phyloP scores from a whole-genome alignment of 2,888 invertebrate species.

The Apotomis capreana region DNA sequence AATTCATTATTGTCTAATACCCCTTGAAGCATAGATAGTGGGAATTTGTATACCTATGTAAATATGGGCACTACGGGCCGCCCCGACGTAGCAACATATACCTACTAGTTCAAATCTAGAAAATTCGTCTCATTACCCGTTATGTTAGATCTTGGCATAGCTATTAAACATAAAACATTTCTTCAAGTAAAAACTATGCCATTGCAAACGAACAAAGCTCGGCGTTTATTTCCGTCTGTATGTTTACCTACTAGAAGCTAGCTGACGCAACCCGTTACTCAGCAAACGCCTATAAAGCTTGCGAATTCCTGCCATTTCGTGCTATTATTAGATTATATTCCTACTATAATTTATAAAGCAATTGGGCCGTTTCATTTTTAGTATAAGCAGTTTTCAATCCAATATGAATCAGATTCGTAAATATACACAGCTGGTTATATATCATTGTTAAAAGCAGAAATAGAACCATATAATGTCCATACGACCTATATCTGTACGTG shows the following conservation, averaged over 20 bases:
- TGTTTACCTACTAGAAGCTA: conserved; percentile 70
- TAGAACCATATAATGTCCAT: too few relatives aligned
- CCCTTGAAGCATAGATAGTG: too few relatives aligned
- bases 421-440: too few relatives aligned
- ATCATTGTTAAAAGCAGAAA: too few relatives aligned
- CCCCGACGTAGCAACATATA: too few relatives aligned
- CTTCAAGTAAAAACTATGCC: conserved; percentile 15
- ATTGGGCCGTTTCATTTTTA: not conserved
- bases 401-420: not conserved
- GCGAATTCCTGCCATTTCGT: conserved; percentile 37
- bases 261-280: conserved; percentile 71
- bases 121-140: too few relatives aligned
- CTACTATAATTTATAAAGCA: conserved; percentile 15
- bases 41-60: too few relatives aligned
- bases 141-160: too few relatives aligned
- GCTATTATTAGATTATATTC: conserved; percentile 27
- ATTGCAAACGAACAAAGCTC: conserved; percentile 61
- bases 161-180: not conserved
- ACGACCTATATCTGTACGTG: too few relatives aligned
- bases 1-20: too few relatives aligned
- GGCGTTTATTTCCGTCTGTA: conserved; percentile 71
- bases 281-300: conserved; percentile 44
- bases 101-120: too few relatives aligned
- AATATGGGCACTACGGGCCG: too few relatives aligned
- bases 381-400: not conserved